Percentiles rank a stretch among this genome's conserved stretches.
phyloP scores from a whole-genome alignment of 2,113 vertebrate species.

The Odocoileus virginianus region DNA sequence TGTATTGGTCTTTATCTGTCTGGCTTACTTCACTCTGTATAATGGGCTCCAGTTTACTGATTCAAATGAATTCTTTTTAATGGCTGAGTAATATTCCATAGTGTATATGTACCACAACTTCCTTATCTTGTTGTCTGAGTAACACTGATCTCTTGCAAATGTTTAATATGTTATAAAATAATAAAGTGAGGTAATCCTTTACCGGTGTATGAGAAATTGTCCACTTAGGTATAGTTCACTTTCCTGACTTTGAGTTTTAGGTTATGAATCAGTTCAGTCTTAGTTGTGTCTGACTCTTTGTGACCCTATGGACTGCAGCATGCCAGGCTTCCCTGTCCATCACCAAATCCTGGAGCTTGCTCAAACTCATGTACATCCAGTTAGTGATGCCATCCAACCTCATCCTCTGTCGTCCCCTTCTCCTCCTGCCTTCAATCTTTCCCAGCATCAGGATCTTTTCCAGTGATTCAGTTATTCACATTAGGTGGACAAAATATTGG shows the following conservation, averaged over 20 bases:
- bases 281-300: not conserved
- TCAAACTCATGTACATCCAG: not conserved
- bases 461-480: not conserved
- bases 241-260: conserved; percentile 2
- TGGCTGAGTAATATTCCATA: too few relatives aligned
- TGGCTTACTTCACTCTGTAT: too few relatives aligned
- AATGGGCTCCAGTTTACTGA: too few relatives aligned
- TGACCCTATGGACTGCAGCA: not conserved
- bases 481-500: not conserved
- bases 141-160: not conserved
- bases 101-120: too few relatives aligned
- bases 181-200: not conserved
- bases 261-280: not conserved
- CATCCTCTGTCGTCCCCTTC: not conserved
- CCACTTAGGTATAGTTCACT: not conserved
- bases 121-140: not conserved
- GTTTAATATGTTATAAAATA: not conserved
- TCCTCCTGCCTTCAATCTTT: not conserved
- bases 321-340: not conserved
- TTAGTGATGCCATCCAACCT: not conserved
- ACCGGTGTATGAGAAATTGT: not conserved
- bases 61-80: too few relatives aligned
- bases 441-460: not conserved
- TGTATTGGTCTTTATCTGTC: too few relatives aligned
- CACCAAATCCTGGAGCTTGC: not conserved